phyloP scores from a whole-genome alignment of 1,140 invertebrate genomes.

The Acromyrmex charruanus region DNA sequence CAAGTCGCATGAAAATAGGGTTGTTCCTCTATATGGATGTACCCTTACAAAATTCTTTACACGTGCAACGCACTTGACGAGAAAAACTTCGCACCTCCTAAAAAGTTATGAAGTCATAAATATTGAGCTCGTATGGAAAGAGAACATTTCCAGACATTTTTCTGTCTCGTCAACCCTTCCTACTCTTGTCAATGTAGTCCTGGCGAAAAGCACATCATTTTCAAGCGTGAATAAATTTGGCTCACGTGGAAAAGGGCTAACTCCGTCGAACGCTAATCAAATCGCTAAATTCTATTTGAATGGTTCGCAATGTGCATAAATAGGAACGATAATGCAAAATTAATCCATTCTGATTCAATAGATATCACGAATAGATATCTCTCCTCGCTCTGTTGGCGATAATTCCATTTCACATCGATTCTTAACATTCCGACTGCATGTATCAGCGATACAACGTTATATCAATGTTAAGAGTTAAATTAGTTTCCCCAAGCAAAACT shows the following conservation, averaged over 20 bases:
- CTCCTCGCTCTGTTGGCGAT: neutral
- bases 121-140: slow-evolving; percentile 77
- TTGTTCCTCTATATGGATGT: neutral
- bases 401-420: slow-evolving; percentile 14
- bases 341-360: slow-evolving; percentile 12
- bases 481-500: neutral
- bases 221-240: slow-evolving; percentile 76
- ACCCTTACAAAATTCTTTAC: slow-evolving; percentile 16
- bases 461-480: neutral
- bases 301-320: neutral
- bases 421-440: neutral
- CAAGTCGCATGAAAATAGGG: slow-evolving; percentile 38
- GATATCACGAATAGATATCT: neutral
- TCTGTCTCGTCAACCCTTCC: slow-evolving; percentile 55
- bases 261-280: neutral
- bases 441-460: neutral
- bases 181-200: slow-evolving; percentile 73
- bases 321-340: slow-evolving; percentile 25
- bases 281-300: slow-evolving; percentile 10
- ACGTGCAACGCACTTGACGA: slow-evolving; percentile 34
- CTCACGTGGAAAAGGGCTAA: slow-evolving; percentile 71
- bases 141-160: slow-evolving; percentile 78
- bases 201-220: slow-evolving; percentile 67
- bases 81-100: slow-evolving; percentile 29
- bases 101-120: slow-evolving; percentile 82